Evolutionary conservation across 2,888 invertebrate genomes (phyloP), one percentile per base, ranked within the genome.

Genomic region (Eurytoma adleriae): DNA sequence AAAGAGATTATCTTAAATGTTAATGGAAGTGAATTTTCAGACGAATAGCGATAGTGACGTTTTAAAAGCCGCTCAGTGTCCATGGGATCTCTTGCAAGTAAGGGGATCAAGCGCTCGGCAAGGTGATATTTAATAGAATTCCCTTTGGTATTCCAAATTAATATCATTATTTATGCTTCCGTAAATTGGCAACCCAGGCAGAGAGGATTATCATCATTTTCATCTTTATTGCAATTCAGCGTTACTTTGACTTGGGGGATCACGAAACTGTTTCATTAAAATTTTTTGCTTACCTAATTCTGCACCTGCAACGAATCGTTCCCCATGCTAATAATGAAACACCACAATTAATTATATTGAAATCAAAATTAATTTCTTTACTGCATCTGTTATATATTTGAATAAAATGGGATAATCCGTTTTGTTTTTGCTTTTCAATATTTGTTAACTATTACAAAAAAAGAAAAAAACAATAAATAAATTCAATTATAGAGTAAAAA

Each of bases 21-120:
- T 72, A 68, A 78, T 54, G 40, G 68, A 54, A 40, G 12, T 20
- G 52, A 61, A 72, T 10, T 78, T 50, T 50, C 20, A 13, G 30
- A 56, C 13, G 50, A 78, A 14, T 4, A 50, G 56, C 24, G 48
- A 7, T 56, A 64, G 50, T 79, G 74, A 79, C 69, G 30, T 79
- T 79, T 79, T 74, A 79, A 79, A 74, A 74, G 79, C 74, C 20
- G 40, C 62, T 68, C 56, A n/a, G 13, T 64, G 69, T 74, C 74
- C 69, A 30, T 61, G 54, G 61, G 54, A 57, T 68, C 50, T 18
- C 66, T 66, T 16, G 59, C 50, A 62, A 54, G 56, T 66, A 59
- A 69, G 73, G 68, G 68, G 62, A 79, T 73, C 48, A 14, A 20
- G 24, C 50, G 54, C 14, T 1, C 13, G 4, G 59, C 59, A n/a